A percentile compares a stretch with the other conserved stretches of the same genome.
phyloP scores from a whole-genome alignment of 2,888 invertebrate species.

The Resseliella maxima region DNA sequence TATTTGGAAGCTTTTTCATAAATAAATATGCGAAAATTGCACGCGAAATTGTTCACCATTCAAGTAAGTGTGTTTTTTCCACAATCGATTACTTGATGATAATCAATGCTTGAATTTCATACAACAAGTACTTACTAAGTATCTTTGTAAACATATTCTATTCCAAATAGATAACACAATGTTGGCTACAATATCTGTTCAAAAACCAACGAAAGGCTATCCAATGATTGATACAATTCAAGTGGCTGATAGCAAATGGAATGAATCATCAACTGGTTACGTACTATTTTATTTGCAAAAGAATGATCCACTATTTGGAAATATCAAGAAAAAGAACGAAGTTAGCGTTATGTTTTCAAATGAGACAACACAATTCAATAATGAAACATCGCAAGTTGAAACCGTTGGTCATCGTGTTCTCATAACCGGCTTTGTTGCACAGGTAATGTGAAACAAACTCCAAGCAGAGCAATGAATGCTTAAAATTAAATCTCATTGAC shows the following conservation, averaged over 20 bases:
- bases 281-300: slow-evolving; percentile 1
- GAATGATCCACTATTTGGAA: not conserved
- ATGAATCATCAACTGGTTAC: not conserved
- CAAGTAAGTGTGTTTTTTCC: not conserved
- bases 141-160: not conserved
- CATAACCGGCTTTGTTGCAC: not conserved
- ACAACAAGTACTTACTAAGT: not conserved
- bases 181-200: not conserved
- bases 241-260: slow-evolving; percentile 29
- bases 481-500: not conserved
- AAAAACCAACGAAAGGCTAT: slow-evolving; percentile 18
- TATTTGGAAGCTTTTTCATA: not conserved
- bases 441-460: too few relatives aligned
- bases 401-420: not conserved
- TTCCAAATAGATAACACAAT: not conserved
- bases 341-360: not conserved
- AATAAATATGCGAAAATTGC: slow-evolving; percentile 35
- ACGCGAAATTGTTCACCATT: not conserved
- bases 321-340: slow-evolving; percentile 11
- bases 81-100: not conserved
- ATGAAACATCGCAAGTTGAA: slow-evolving; percentile 28
- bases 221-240: slow-evolving; percentile 9
- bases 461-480: too few relatives aligned
- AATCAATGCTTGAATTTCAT: too few relatives aligned
- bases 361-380: not conserved